Conservation (phyloP, 2,888 invertebrate genomes). For the Caenorhabditis becei region DNA sequence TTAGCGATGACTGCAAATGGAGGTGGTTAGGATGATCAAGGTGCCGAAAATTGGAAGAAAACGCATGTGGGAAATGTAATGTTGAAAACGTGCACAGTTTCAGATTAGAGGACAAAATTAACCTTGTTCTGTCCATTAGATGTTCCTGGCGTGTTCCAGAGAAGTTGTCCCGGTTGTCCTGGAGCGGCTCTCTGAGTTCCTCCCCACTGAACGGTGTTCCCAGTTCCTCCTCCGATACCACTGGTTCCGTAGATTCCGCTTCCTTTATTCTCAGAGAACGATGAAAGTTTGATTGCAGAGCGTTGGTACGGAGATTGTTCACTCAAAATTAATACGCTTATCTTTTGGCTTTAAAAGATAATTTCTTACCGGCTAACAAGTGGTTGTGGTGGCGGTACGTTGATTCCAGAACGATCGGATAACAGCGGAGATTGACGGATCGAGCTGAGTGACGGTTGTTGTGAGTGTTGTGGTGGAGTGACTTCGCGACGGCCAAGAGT, state of each 20-base stretch:
- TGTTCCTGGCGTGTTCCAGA: conserved; percentile 59
- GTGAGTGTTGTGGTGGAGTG: conserved; percentile 38
- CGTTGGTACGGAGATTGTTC: conserved; percentile 72
- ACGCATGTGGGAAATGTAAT: conserved; percentile 2
- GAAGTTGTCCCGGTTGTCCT: conserved; percentile 69
- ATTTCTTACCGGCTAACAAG: conserved; percentile 48
- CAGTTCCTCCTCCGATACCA: conserved; percentile 36
- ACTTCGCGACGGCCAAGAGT: conserved; percentile 55
- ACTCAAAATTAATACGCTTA: conserved; percentile 21
- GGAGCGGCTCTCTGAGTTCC: conserved; percentile 64
- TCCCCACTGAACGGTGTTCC: conserved; percentile 53
- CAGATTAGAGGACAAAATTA: conserved; percentile 35
- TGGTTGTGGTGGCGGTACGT: conserved; percentile 50
- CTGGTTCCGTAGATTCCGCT: conserved; percentile 60
- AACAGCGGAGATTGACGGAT: conserved; percentile 70
- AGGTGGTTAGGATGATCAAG: conserved; percentile 40
- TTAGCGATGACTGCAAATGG: conserved; percentile 64
- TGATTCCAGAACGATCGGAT: conserved; percentile 61
- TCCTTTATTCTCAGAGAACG: conserved; percentile 66
- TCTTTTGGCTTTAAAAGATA: not conserved
- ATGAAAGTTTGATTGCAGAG: conserved; percentile 67
- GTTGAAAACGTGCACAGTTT: conserved; percentile 13
- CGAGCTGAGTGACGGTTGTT: conserved; percentile 48
- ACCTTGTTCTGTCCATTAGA: conserved; percentile 65
- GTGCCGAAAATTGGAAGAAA: conserved; percentile 39